Percentiles rank a stretch among this genome's conserved stretches.
Conservation (phyloP, 2,113 vertebrate species). For the Sterna hirundo region DNA sequence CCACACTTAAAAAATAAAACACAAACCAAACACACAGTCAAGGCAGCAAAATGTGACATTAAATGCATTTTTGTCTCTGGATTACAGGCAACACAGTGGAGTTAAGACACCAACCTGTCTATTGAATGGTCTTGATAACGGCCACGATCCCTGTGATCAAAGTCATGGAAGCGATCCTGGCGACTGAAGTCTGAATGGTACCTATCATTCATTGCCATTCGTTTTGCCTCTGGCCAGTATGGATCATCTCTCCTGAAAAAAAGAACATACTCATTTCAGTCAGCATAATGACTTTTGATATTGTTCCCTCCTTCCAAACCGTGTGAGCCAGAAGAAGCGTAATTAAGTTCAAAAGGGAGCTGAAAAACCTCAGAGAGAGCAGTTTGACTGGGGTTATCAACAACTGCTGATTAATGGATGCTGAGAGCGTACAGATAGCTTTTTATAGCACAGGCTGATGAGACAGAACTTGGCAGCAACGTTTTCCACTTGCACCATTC, state of each 20-base stretch:
- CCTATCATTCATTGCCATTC: conserved; percentile 89
- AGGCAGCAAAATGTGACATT: background rate
- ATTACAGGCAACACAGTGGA: background rate
- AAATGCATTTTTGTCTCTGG: background rate
- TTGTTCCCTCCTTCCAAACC: background rate
- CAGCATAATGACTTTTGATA: background rate
- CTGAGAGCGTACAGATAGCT: fast-evolving
- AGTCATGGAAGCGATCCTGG: conserved; percentile 92
- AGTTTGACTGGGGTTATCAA: background rate
- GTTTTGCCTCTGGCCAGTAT: conserved; percentile 88
- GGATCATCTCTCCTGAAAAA: conserved; percentile 85
- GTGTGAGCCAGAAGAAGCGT: background rate
- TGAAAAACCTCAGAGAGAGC: background rate
- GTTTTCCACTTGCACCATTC: fast-evolving
- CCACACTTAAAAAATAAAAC: background rate
- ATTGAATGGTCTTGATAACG: conserved; percentile 87
- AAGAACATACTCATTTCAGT: background rate
- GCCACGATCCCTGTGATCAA: conserved; percentile 90
- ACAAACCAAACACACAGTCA: background rate
- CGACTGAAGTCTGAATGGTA: conserved; percentile 89
- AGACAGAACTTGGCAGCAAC: background rate
- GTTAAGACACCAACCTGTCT: conserved; percentile 77
- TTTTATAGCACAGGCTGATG: background rate
- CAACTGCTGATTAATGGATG: background rate
- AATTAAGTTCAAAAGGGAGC: background rate